Base-by-base conservation (phyloP, 1,140 invertebrate genomes). In the Atopsyche davidsoni region DNA sequence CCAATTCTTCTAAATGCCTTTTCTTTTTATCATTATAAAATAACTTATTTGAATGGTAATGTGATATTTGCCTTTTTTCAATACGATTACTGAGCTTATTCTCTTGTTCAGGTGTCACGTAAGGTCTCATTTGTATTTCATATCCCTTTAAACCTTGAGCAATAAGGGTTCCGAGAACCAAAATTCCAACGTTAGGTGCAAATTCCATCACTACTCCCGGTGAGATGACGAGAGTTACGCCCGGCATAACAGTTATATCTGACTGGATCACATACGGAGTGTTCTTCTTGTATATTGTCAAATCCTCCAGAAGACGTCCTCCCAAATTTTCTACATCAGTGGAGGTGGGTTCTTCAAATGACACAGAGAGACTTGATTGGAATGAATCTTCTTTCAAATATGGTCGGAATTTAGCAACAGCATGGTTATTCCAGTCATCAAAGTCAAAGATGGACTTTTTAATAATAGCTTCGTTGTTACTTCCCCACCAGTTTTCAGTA, bases 381-480 rank as follows among this genome's bases (percentile, higher is more conserved):
- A 90, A 81, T 38, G 77, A 74, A 59, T 90, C 80, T 63, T 83
- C 82, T 28, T 83, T 76, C 28, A 97, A 76, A 67, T 85, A 99
- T 0, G 95, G 96, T 48, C 81, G 78, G 67, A 87, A 99, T 14
- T 85, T 77, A 0, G 93, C 94, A 25, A 95, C 81, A 0, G 94
- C 93, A 67, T 94, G 95, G 70, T 93, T 92, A 65, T 99, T 99
- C 96, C 96, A 98, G 64, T 98, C 96, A 68, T 99, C 94, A 74
- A 99, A 98, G 73, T 99, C 97, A 68, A 99, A 99, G 58, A 99
- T 96, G 63, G 85, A 79, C 38, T 82, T 76, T 53, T 81, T 76
- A 21, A 99, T 98, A 23, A 75, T 69, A 4, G 64, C 65, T 31
- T 86, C 77, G 44, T 87, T 78, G 2, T 69, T 69, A 3, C 82